Evolutionary conservation across 2,888 invertebrate genomes (phyloP).

Genomic region (Drosophila stalkeri): DNA sequence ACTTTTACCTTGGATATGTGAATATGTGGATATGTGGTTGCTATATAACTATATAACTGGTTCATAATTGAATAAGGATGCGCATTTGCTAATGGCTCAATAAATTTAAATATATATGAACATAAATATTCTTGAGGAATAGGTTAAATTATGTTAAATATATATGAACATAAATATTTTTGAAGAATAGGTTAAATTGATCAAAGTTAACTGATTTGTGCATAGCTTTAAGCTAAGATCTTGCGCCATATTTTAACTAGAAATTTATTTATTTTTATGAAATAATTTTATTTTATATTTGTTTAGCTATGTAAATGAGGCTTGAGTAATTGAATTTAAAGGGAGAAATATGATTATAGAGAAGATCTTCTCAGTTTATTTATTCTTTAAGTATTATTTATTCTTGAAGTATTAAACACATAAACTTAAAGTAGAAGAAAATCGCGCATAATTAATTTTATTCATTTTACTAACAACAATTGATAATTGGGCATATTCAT

Average conservation of each 20-base stretch:
- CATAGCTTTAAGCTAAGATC: background rate
- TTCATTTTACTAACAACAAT: background rate
- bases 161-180: background rate
- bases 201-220: background rate
- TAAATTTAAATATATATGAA: background rate
- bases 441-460: background rate
- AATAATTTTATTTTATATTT: too few relatives aligned
- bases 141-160: background rate
- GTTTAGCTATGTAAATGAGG: too few relatives aligned
- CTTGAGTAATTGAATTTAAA: too few relatives aligned
- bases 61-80: slow-evolving; percentile 6
- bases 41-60: slow-evolving; percentile 25
- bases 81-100: background rate
- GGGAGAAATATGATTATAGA: too few relatives aligned
- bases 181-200: background rate
- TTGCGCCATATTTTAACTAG: background rate
- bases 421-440: too few relatives aligned
- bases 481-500: background rate
- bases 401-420: too few relatives aligned
- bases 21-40: background rate
- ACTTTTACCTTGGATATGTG: slow-evolving; percentile 23
- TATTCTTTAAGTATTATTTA: too few relatives aligned
- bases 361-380: too few relatives aligned
- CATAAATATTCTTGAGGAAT: background rate
- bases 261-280: too few relatives aligned